Conservation (phyloP, 2,113 vertebrate species). For the Ploceus nigricollis region DNA sequence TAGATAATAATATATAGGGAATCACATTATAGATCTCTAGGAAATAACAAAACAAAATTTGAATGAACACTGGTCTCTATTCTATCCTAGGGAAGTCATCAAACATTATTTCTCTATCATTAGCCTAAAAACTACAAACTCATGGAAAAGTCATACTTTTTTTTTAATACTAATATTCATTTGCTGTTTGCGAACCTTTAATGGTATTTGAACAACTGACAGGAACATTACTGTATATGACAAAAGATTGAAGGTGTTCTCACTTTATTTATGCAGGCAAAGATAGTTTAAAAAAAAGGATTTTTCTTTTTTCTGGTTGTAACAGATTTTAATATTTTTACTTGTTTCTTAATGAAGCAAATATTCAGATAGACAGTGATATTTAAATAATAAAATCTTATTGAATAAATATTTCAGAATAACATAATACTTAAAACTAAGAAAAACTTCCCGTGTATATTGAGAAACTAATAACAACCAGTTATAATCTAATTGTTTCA, state of each 20-base stretch:
- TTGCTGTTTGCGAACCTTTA: background rate
- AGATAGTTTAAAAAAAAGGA: background rate
- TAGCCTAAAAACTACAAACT: background rate
- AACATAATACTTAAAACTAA: background rate
- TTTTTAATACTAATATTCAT: background rate
- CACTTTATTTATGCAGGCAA: background rate
- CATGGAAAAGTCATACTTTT: background rate
- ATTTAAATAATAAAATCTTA: background rate
- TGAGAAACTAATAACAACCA: background rate
- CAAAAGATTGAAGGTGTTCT: background rate
- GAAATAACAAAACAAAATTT: background rate
- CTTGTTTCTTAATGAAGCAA: background rate
- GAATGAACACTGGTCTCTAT: background rate
- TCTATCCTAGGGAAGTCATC: background rate
- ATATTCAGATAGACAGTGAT: background rate
- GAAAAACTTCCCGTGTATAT: background rate
- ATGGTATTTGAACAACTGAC: background rate
- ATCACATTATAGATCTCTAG: background rate
- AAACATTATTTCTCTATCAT: background rate
- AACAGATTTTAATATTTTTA: background rate
- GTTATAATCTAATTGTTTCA: background rate
- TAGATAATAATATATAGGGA: background rate
- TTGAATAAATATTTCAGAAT: background rate
- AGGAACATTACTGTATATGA: background rate
- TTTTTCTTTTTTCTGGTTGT: background rate